Conservation (phyloP, 2,113 vertebrate species). For the Psammodynastes pulverulentus region DNA sequence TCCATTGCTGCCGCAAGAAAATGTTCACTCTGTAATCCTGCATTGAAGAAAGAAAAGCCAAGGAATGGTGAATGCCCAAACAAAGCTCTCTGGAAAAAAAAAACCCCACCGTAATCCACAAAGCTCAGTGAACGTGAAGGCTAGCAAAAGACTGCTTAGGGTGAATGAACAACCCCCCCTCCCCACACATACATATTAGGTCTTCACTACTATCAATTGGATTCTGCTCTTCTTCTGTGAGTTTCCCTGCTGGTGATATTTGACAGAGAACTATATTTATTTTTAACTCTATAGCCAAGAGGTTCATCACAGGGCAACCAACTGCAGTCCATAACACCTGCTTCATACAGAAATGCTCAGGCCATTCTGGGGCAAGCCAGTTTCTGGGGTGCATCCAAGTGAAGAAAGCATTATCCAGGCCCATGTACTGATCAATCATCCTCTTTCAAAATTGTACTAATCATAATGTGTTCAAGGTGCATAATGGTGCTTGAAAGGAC, state of each 20-base stretch:
- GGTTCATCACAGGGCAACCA: conserved; percentile 32
- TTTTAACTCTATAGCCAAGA: conserved; percentile 30
- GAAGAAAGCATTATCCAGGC: neutral
- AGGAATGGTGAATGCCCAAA: neutral
- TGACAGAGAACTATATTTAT: conserved; percentile 12
- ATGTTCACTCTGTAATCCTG: conserved; percentile 98
- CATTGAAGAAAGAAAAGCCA: neutral
- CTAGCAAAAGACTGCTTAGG: neutral
- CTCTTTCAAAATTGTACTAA: neutral
- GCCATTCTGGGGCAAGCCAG: conserved; percentile 10
- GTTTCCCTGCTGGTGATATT: neutral
- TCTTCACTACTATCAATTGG: neutral
- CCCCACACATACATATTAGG: neutral
- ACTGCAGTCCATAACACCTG: conserved; percentile 29
- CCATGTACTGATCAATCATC: neutral
- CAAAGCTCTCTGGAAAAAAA: neutral
- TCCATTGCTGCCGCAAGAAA: conserved; percentile 97
- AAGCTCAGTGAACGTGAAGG: neutral
- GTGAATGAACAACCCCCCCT: neutral
- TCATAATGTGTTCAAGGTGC: neutral
- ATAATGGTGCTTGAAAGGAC: neutral
- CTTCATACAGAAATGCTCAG: neutral
- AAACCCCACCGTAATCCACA: neutral
- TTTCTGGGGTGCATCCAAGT: neutral
- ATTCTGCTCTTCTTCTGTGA: accelerated